These are phyloP conservation scores for Tortrix viridana DNA, from an alignment of 2,888 invertebrate species.

Conservation along the genomic window DNA sequence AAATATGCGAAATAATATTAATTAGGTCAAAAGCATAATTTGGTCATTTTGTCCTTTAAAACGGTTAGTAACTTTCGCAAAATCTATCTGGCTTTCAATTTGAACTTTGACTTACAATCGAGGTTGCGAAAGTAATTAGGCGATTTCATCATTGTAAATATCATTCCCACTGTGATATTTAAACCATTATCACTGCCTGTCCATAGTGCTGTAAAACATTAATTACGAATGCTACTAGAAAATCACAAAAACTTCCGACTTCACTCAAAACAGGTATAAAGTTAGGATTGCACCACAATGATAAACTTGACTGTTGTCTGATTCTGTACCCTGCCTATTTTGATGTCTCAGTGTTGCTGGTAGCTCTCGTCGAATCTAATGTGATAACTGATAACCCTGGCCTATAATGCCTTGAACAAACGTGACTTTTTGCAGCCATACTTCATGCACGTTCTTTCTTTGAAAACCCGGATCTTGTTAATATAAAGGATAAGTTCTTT, in stretches of 20 bases:
- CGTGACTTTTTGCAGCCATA: background rate
- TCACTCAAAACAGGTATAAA: background rate
- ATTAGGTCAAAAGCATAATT: background rate
- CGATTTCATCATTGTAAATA: slow-evolving; percentile 52
- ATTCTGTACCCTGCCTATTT: no score
- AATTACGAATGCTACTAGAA: background rate
- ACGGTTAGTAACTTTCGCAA: slow-evolving; percentile 13
- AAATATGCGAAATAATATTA: background rate
- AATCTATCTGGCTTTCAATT: background rate
- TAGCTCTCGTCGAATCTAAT: background rate
- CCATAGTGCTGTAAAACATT: slow-evolving; percentile 13
- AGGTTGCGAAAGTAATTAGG: slow-evolving; percentile 3
- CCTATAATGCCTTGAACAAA: slow-evolving; percentile 18
- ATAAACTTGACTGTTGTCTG: no score
- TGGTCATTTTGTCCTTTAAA: background rate
- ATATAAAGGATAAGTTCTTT: no score
- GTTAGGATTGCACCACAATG: no score
- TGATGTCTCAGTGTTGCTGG: background rate
- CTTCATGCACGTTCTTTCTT: no score
- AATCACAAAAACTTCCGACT: background rate
- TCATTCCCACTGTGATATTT: slow-evolving; percentile 49
- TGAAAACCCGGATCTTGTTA: no score
- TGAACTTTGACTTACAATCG: background rate
- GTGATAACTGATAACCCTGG: slow-evolving; percentile 7
- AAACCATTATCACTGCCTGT: slow-evolving; percentile 28